phyloP scores from a whole-genome alignment of 1,140 invertebrate genomes.

The Leptinotarsa undecemlineata region DNA sequence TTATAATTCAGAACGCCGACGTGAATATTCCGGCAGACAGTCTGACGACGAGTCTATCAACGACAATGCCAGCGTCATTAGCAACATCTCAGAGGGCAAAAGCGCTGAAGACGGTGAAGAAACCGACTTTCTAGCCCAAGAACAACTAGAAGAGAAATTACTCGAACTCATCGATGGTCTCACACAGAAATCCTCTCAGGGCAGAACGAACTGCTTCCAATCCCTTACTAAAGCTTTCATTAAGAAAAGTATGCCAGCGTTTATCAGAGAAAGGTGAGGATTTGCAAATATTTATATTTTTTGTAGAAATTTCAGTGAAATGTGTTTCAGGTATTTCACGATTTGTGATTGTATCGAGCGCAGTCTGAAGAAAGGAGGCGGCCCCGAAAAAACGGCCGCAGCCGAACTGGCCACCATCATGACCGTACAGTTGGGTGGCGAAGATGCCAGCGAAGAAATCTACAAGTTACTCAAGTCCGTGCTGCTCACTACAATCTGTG shows the following conservation, averaged over 20 bases:
- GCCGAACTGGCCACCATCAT: conserved; percentile 78
- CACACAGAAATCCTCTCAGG: conserved; percentile 82
- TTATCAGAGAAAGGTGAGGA: conserved; percentile 69
- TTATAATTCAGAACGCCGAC: conserved; percentile 43
- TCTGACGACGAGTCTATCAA: conserved; percentile 70
- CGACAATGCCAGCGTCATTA: conserved; percentile 70
- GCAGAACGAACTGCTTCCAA: conserved; percentile 73
- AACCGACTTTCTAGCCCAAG: conserved; percentile 65
- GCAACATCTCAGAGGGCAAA: conserved; percentile 66
- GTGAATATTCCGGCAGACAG: conserved; percentile 14
- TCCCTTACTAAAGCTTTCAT: conserved; percentile 75
- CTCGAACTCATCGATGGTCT: conserved; percentile 83
- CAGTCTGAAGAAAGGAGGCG: conserved; percentile 79
- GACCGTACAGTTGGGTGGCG: conserved; percentile 79
- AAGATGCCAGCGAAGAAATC: conserved; percentile 65
- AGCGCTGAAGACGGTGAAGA: conserved; percentile 64
- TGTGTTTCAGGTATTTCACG: conserved; percentile 68
- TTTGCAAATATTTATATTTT: too few species aligned
- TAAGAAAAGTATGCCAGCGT: conserved; percentile 78
- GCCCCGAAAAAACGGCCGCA: conserved; percentile 77
- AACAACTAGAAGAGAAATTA: conserved; percentile 88
- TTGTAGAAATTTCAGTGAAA: too few species aligned
- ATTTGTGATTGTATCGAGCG: conserved; percentile 79
- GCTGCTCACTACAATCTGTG: conserved; percentile 63
- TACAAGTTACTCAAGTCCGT: conserved; percentile 64